phyloP scores from a whole-genome alignment of 2,113 vertebrate genomes.

The Vombatus ursinus region DNA sequence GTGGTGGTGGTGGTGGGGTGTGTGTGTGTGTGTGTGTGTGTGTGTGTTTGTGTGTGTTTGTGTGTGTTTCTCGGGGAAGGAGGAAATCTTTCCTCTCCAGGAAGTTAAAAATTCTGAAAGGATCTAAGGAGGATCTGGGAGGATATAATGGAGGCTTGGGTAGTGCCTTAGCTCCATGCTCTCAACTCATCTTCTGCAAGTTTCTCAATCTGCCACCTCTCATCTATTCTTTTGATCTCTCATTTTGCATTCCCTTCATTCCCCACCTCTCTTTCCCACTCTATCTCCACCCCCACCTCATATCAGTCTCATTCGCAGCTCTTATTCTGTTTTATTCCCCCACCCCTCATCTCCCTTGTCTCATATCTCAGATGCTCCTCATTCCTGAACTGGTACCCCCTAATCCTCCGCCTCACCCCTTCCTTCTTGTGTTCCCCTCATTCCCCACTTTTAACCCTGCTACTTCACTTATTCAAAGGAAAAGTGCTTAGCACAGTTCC shows the following conservation, averaged over 20 bases:
- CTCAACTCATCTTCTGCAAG: neutral
- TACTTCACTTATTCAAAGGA: neutral
- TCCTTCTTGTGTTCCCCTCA: neutral
- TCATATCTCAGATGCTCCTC: neutral
- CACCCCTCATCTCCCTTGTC: neutral
- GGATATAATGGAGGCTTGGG: neutral
- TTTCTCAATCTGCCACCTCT: neutral
- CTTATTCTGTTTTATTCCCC: neutral
- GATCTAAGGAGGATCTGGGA: neutral
- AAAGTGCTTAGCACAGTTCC: neutral
- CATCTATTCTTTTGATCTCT: neutral
- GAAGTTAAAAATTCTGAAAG: slow-evolving; percentile 25
- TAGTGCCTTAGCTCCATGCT: neutral
- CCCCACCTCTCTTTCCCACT: neutral
- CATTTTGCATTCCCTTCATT: neutral
- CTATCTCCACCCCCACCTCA: rapidly evolving
- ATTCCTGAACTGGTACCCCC: neutral
- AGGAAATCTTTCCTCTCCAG: slow-evolving; percentile 22
- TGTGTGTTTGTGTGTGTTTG: too few species aligned
- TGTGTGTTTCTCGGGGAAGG: too few species aligned
- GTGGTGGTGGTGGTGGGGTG: neutral
- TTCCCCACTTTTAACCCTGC: neutral
- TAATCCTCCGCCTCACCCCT: neutral
- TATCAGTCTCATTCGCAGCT: neutral
- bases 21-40: too few species aligned